Base-by-base conservation (phyloP, 1,140 invertebrate species). In the Drosophila prosaltans region DNA sequence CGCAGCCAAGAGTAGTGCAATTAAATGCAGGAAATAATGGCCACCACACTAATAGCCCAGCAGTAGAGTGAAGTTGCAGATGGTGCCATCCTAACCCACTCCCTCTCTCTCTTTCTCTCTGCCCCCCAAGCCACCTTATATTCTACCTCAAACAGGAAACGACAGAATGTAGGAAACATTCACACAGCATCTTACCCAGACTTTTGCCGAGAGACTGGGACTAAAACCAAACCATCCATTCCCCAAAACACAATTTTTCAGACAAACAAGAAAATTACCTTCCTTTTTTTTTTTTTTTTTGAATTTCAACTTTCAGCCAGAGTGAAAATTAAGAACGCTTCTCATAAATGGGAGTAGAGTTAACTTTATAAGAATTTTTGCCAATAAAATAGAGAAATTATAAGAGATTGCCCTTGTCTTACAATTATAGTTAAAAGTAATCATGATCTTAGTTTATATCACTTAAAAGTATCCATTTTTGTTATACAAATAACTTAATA, bases 1-100 rank as follows among this genome's bases (percentile, higher is more conserved):
- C 83, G 77, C 83, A 88, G 77, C 83, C 71, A 84, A 89, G 84
- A 88, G 83, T 74, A 88, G 84, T 89, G 84, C 83, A 88, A 89
- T 88, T 88, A 88, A 88, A 89, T 89, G 78, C 83, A 89, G 83
- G 83, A 88, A 88, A 89, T 86, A 86, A 86, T 89, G 83, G 84
- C 80, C 68, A 89, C 83, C 83, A 74, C 82, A 86, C 66, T 72
- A 85, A 48, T 57, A 68, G 74, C 62, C 64, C 32, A 11, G 45
- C 48, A 67, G 64, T 63, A 41, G 10, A 16, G 55, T 48, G 30
- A 54, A 48, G 26, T 30, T 26, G 43, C 36, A 41, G 60, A 45
- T 41, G 41, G 72, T 28, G n/a, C 51, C 60, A 36, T 36, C 6
- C 3, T 5, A 36, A 1, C 28, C 2, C 4, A 36, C 6, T 7